Percentiles rank a stretch among this genome's conserved stretches.
Evolutionary conservation across 2,797 vertebrate species (phyloP).

Genomic region (Myotis findleyi): DNA sequence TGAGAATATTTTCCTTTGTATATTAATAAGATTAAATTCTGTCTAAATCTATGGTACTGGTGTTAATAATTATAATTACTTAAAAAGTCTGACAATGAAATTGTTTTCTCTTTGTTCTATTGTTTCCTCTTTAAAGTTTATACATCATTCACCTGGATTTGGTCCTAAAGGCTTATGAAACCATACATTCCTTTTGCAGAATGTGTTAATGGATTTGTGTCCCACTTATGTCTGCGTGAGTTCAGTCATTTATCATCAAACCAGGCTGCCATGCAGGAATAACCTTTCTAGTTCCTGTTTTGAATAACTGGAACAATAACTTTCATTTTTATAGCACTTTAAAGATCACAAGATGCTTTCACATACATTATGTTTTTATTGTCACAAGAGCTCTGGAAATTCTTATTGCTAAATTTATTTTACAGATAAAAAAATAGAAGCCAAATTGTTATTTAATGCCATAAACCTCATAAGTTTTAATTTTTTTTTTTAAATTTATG

Average conservation of each 20-base stretch:
- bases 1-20: neutral
- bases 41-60: neutral
- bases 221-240: neutral
- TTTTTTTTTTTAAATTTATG: neutral
- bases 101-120: neutral
- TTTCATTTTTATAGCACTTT: constrained; percentile 37
- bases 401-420: neutral
- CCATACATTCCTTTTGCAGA: neutral
- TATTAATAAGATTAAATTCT: constrained; percentile 1
- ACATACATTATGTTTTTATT: constrained; percentile 56
- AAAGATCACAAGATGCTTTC: constrained; percentile 41
- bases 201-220: neutral
- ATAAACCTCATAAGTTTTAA: neutral
- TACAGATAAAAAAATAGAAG: neutral
- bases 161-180: neutral
- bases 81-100: neutral
- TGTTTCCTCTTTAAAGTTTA: neutral
- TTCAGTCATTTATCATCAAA: neutral
- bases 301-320: constrained; percentile 53
- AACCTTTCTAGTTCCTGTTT: constrained; percentile 47
- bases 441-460: neutral
- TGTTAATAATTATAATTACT: neutral
- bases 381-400: neutral
- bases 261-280: neutral
- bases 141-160: neutral